These are phyloP conservation scores for Chymomyza caudatula DNA, from an alignment of 2,888 invertebrate genomes.

Conservation along the genomic window DNA sequence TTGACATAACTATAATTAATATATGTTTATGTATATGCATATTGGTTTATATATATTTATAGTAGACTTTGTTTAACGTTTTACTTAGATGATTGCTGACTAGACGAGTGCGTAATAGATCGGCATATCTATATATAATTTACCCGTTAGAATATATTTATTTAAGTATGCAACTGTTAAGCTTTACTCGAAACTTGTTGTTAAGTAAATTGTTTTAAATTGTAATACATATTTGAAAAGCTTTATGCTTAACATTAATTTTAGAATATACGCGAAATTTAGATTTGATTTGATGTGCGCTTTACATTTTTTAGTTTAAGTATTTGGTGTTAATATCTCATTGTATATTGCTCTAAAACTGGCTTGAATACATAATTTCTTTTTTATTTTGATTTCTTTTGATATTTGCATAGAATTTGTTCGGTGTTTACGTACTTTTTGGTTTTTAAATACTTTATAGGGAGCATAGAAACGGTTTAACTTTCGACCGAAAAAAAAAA, in stretches of 20 bases:
- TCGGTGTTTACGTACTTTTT: slow-evolving; percentile 1
- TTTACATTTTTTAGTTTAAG: slow-evolving; percentile 45
- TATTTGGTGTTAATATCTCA: slow-evolving; percentile 5
- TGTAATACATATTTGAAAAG: background rate
- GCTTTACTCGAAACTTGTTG: background rate
- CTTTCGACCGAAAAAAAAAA: slow-evolving; percentile 31
- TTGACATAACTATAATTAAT: slow-evolving; percentile 39
- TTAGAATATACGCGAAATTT: slow-evolving; percentile 14
- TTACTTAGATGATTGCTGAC: slow-evolving; percentile 65
- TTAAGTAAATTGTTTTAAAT: slow-evolving; percentile 1
- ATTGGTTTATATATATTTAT: slow-evolving; percentile 8
- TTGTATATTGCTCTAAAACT: slow-evolving; percentile 8
- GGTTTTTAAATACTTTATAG: background rate
- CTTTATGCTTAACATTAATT: background rate
- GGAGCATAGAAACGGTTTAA: slow-evolving; percentile 12
- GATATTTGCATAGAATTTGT: slow-evolving; percentile 9
- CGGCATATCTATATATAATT: background rate
- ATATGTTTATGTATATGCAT: slow-evolving; percentile 32
- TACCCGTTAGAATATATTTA: background rate
- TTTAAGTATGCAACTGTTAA: slow-evolving; percentile 41
- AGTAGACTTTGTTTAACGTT: slow-evolving; percentile 44
- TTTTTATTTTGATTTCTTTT: slow-evolving; percentile 46
- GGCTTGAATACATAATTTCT: slow-evolving; percentile 29
- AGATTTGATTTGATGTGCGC: slow-evolving; percentile 50
- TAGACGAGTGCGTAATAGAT: slow-evolving; percentile 57